These are phyloP conservation scores for Grammomys surdaster DNA, from an alignment of 2,113 vertebrate species.

Conservation along the genomic window DNA sequence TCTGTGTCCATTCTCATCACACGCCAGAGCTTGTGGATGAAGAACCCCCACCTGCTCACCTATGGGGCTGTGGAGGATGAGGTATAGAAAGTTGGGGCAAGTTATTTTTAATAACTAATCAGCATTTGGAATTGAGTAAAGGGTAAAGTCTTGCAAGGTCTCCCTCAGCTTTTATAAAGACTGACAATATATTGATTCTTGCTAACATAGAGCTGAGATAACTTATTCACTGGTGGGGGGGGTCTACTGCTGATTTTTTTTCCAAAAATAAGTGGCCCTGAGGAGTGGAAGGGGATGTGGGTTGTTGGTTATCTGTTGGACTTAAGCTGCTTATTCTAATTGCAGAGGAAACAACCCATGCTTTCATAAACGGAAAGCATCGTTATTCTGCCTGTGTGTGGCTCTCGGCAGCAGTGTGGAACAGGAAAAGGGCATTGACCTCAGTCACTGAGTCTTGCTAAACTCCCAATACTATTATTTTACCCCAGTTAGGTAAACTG, in stretches of 20 bases:
- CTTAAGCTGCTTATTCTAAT: not conserved
- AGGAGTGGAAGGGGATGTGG: not conserved
- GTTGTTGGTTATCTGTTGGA: not conserved
- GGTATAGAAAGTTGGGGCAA: not conserved
- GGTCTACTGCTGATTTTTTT: not conserved
- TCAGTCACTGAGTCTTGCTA: not conserved
- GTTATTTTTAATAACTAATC: not conserved
- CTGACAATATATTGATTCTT: not conserved
- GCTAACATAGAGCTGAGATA: not conserved
- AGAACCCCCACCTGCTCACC: not conserved
- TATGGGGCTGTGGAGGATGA: not conserved
- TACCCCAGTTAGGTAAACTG: not conserved
- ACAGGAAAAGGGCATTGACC: not conserved
- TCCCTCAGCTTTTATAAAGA: not conserved
- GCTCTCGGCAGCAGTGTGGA: not conserved
- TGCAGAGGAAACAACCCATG: not conserved
- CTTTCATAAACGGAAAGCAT: not conserved
- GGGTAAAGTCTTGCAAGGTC: not conserved
- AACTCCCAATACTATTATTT: not conserved
- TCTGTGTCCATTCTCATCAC: not conserved
- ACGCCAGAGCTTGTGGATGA: not conserved
- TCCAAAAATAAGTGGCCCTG: not conserved
- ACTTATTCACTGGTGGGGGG: no score
- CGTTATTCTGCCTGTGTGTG: not conserved
- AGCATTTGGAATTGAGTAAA: constrained; percentile 1